Evolutionary conservation across 2,888 invertebrate species (phyloP), one percentile per base, ranked within the genome.

Genomic region (Dryomyza anilis): DNA sequence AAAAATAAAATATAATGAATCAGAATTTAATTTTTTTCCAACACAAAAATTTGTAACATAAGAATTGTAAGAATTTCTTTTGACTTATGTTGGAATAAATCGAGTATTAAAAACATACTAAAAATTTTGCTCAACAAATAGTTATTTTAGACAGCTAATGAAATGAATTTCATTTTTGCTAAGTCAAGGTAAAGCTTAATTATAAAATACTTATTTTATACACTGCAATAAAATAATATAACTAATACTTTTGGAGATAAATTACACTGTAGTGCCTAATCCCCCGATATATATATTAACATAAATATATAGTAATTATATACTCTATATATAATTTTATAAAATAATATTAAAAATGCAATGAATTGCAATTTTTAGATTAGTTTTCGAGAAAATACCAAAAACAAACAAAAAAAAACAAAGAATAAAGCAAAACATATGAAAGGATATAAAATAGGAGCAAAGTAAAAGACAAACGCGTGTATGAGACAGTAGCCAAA

Each of bases 211-310:
- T 55, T 55, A 23, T 55, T 55, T 55, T 36, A 36, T 55, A 55
- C 55, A 55, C 55, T 12, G 23, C 21, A 19, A n/a, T 21, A 36
- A 33, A 21, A n/a, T n/a, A n/a, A n/a, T n/a, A n/a, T n/a, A n/a
- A n/a, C n/a, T 65, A 71, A 70, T 65, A 67, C 70, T 70, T 63
- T 59, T 29, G 60, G 56, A 65, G 59, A 55, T 66, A 50, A 67
- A 52, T 62, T 75, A 78, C 80, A 79, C 79, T 79, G 79, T 79
- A 79, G 79, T 79, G 79, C 79, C 80, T 80, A 79, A 76, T 76
- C 78, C 78, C 77, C 73, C 78, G 76, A 73, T 73, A 76, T 69
- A 67, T 71, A 72, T 60, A 71, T 65, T 69, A 53, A 70, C 68
- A 67, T 46, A 67, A 46, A 52, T 63, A 39, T 64, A 53, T 45